phyloP scores from a whole-genome alignment of 2,888 invertebrate species.

The Cantharis rufa region DNA sequence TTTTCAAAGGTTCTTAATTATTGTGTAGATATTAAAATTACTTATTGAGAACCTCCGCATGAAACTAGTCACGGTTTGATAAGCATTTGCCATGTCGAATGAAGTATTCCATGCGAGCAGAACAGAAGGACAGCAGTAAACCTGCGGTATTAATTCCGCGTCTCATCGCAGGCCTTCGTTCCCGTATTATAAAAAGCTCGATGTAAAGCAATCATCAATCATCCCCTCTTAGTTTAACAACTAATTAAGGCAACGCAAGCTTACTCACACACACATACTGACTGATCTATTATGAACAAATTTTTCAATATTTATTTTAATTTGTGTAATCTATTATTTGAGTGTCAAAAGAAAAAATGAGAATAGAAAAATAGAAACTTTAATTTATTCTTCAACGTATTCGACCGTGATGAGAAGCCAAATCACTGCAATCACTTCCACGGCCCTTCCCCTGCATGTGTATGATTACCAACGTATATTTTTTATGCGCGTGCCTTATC shows the following conservation, averaged over 20 bases:
- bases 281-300: constrained; percentile 28
- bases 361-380: not conserved
- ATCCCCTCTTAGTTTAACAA: constrained; percentile 36
- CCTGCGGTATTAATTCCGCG: constrained; percentile 46
- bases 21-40: not conserved
- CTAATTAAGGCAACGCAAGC: constrained; percentile 42
- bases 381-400: constrained; percentile 25
- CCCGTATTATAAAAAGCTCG: constrained; percentile 43
- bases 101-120: constrained; percentile 47
- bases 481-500: constrained; percentile 45
- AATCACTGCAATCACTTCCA: constrained; percentile 37
- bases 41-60: constrained; percentile 38
- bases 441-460: constrained; percentile 34
- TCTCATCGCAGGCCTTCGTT: constrained; percentile 37
- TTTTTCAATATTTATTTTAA: constrained; percentile 27
- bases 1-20: not conserved
- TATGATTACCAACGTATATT: constrained; percentile 41
- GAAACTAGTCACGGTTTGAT: constrained; percentile 47
- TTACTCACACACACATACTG: constrained; percentile 29
- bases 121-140: constrained; percentile 41
- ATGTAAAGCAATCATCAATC: constrained; percentile 43
- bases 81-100: constrained; percentile 50
- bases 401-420: constrained; percentile 34
- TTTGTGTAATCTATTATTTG: constrained; percentile 18
- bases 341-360: not conserved